Conservation (phyloP, 2,113 vertebrate species). For the Sphaerodactylus townsendi region DNA sequence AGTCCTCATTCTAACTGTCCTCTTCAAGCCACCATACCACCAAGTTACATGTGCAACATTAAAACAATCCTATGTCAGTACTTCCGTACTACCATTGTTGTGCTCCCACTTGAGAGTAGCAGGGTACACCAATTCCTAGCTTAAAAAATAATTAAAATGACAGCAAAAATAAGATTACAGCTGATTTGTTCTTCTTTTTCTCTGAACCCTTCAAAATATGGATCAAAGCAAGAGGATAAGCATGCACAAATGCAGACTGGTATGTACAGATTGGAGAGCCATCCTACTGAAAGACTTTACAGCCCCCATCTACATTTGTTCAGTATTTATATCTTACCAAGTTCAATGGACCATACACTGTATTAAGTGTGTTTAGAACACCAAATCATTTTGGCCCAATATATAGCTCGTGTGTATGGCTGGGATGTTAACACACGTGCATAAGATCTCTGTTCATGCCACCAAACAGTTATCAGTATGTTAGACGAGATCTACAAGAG, state of each 20-base stretch:
- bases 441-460: background rate
- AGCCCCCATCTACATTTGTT: background rate
- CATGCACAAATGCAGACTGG: background rate
- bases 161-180: background rate
- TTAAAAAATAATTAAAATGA: background rate
- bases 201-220: background rate
- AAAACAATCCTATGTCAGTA: no score
- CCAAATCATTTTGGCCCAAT: background rate
- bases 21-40: no score
- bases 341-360: background rate
- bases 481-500: background rate
- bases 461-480: background rate
- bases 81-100: no score
- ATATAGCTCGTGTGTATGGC: background rate
- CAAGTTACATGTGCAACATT: no score
- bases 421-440: no score
- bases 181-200: background rate
- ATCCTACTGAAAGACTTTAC: background rate
- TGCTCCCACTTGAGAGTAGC: no score
- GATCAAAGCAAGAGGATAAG: background rate
- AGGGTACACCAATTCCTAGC: no score
- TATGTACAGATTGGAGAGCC: background rate
- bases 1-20: no score
- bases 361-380: background rate
- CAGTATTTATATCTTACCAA: background rate